Conservation (phyloP, 2,797 vertebrate genomes). For the Hybognathus amarus region DNA sequence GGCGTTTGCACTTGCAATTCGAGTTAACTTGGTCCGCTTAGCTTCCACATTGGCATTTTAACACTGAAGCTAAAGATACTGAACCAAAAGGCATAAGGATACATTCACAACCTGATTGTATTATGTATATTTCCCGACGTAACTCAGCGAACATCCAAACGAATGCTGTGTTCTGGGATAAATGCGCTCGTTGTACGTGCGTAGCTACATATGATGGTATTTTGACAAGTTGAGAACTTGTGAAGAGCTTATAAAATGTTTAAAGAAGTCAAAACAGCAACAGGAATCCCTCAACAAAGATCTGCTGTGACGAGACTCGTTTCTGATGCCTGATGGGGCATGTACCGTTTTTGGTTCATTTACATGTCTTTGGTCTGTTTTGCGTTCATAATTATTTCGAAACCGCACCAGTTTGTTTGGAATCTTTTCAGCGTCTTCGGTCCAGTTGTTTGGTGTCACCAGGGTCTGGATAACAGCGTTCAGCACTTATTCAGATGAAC, state of each 20-base stretch:
- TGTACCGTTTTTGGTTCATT: too few relatives aligned
- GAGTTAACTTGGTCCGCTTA: not conserved
- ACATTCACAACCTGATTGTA: not conserved
- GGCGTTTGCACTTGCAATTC: not conserved
- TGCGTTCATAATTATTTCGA: too few relatives aligned
- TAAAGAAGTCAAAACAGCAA: not conserved
- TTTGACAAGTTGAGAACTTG: not conserved
- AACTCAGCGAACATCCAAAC: not conserved
- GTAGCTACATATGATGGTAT: not conserved
- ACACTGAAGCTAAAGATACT: not conserved
- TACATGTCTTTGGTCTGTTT: too few relatives aligned
- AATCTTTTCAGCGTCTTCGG: too few relatives aligned
- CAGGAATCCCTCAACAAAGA: not conserved
- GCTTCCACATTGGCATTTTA: not conserved
- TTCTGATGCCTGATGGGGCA: not conserved
- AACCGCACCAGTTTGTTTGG: too few relatives aligned
- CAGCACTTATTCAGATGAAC: too few relatives aligned
- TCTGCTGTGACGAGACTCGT: not conserved
- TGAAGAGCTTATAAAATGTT: not conserved
- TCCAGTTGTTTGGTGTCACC: too few relatives aligned
- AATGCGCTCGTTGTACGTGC: not conserved
- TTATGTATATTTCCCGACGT: rapidly evolving
- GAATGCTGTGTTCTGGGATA: not conserved
- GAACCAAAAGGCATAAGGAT: not conserved
- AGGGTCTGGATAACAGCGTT: too few relatives aligned